These are phyloP conservation scores for Molossus molossus DNA, from an alignment of 2,797 vertebrate genomes.

Conservation along the genomic window DNA sequence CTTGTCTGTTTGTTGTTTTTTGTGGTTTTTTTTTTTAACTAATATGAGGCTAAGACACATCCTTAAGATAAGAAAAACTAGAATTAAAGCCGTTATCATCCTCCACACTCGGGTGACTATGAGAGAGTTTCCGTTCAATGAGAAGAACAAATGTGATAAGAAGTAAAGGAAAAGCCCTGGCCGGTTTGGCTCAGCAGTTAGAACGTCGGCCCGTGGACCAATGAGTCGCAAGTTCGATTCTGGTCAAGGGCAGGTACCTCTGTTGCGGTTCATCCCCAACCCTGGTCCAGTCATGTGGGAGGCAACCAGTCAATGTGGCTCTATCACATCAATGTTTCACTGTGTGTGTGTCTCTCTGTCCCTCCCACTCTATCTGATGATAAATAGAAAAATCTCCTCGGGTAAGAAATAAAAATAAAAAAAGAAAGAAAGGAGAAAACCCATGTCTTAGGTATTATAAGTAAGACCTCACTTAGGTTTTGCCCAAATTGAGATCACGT, in stretches of 20 bases:
- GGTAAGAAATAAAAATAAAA: too few species aligned
- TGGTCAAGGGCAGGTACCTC: too few species aligned
- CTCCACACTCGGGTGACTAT: not conserved
- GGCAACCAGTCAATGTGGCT: too few species aligned
- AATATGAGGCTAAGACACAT: not conserved
- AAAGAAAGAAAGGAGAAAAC: not conserved
- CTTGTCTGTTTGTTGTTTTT: not conserved
- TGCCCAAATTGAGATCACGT: not conserved
- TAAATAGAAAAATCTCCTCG: too few species aligned
- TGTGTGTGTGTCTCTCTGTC: too few species aligned
- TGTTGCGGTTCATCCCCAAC: too few species aligned
- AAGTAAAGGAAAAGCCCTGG: not conserved
- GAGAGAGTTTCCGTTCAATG: not conserved
- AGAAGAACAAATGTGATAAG: not conserved
- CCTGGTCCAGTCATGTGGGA: too few species aligned
- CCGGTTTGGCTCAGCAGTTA: too few species aligned
- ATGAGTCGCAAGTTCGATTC: too few species aligned
- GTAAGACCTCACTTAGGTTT: not conserved
- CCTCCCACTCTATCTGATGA: too few species aligned
- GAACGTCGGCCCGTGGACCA: too few species aligned
- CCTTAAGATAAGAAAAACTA: not conserved
- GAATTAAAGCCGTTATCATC: not conserved
- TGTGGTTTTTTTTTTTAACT: not conserved
- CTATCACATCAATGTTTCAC: too few species aligned
- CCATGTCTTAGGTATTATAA: not conserved